Evolutionary conservation across 1,140 invertebrate species (phyloP).

Genomic region (Brachionus asplanchnoidis): DNA sequence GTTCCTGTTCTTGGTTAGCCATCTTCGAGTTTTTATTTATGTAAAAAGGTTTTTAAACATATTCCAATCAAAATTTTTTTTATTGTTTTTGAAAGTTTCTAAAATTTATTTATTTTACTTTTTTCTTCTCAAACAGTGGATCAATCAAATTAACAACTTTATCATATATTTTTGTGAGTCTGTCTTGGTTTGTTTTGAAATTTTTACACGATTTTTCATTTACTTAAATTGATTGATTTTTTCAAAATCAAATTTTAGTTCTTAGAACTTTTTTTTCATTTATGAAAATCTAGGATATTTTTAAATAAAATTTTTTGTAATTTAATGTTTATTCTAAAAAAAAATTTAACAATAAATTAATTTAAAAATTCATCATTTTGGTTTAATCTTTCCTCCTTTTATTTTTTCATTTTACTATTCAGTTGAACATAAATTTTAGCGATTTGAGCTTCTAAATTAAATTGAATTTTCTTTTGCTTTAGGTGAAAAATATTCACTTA

Average conservation of each 20-base stretch:
- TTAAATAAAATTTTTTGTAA: not conserved
- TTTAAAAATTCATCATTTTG: not conserved
- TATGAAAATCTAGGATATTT: not conserved
- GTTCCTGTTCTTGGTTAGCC: not conserved
- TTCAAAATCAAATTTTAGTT: too few relatives aligned
- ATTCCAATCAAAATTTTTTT: not conserved
- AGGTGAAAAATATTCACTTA: not conserved
- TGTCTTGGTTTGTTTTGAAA: not conserved
- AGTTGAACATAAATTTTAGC: not conserved
- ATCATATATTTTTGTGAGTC: not conserved
- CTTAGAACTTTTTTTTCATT: not conserved
- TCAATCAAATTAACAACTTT: not conserved
- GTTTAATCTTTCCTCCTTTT: not conserved
- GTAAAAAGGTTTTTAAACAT: not conserved
- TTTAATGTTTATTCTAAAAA: not conserved
- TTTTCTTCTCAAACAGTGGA: not conserved
- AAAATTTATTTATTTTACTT: too few relatives aligned
- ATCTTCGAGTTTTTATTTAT: not conserved
- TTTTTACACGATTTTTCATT: not conserved
- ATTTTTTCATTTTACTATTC: too few relatives aligned
- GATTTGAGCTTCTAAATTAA: not conserved
- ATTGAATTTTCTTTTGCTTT: not conserved
- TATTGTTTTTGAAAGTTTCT: not conserved
- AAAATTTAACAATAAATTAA: not conserved
- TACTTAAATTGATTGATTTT: too few relatives aligned